Base-by-base conservation (phyloP, 2,113 vertebrate genomes). In the Gopherus evgoodei region DNA sequence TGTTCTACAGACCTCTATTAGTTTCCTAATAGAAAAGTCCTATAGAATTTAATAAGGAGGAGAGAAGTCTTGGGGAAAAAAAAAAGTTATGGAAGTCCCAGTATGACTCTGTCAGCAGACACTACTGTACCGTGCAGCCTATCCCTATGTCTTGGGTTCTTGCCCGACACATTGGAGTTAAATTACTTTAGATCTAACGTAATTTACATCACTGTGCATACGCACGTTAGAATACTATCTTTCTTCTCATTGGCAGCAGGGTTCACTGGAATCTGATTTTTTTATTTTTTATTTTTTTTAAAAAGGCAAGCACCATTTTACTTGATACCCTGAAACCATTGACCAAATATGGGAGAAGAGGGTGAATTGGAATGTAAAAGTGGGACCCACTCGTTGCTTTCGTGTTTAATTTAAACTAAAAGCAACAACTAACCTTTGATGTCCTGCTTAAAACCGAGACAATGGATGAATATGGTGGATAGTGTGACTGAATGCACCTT, bases 211-310 rank as follows among this genome's bases (percentile, higher is more conserved):
- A 90, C 84, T 86, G 19, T 52, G 50, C 56, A 85, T 27, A n/a
- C 78, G 53, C 91, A 83, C 2, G 0, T 78, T 35, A 22, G 5
- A 1, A 35, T 47, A 31, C 17, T 47, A n/a, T n/a, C 31, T 27
- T 72, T 69, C 84, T 94, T 96, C n/a, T 81, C 93, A 22, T 69
- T 93, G 95, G 83, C 49, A 14, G 89, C 53, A 65, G 62, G 69
- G 21, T 27, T 94, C 90, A 38, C 53, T 88, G 29, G 49, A 92
- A 83, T 84, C 87, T 17, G 7, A 22, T 85, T 88, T 95, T 29
- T 47, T 0, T 1, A 24, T 87, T 69, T n/a, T 44, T 56, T 59
- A 11, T 49, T 49, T 50, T 50, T 50, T 50, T 50, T 49, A 3
- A 49, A 50, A 16, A 59, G 50, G 17, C 25, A 89, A 25, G n/a